Base-by-base conservation (phyloP, 2,888 invertebrate species). In the Cephus sareptanus region DNA sequence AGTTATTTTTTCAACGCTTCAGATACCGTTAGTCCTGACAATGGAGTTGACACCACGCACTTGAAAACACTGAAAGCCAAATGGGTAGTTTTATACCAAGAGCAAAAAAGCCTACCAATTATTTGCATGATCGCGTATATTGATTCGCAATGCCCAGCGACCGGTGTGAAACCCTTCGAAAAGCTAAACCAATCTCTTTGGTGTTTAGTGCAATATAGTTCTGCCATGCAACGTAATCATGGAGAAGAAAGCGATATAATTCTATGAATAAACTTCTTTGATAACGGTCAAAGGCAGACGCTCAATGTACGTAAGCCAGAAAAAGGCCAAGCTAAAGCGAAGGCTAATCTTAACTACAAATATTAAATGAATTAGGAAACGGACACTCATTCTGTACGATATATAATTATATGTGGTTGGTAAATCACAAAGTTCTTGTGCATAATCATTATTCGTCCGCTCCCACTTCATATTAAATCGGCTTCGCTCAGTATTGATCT, bases 41-140 rank as follows among this genome's bases (percentile, higher is more conserved):
- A 56, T 74, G 33, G 40, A 79, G 79, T 81, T 80, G 75, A 82
- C 81, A 81, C 77, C 81, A 81, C 79, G 68, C 70, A 71, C 74
- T 77, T 80, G 34, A 4, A 56, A 77, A 85, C 85, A 84, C 69
- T 82, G 81, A 85, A 85, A 85, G 85, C 84, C 80, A 76, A 76
- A 79, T 76, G 71, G 75, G 34, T 75, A 76, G 75, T 74, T 74
- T 56, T 74, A 79, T 71, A 77, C 73, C 76, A 79, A 69, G 75
- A 79, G 35, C 78, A 69, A 30, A 69, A 71, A 34, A 23, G 71
- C 23, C 56, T 23, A 56, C 6, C 56, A 56, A 23, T 56, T 56
- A 56, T 56, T 56, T 56, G 56, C 56, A 56, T 56, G 56, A 56
- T 34, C 30, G 68, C 37, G 11, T 33, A 68, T 69, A 77, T 73